Evolutionary conservation across 1,140 invertebrate genomes (phyloP).

Genomic region (Drosophila athabasca): DNA sequence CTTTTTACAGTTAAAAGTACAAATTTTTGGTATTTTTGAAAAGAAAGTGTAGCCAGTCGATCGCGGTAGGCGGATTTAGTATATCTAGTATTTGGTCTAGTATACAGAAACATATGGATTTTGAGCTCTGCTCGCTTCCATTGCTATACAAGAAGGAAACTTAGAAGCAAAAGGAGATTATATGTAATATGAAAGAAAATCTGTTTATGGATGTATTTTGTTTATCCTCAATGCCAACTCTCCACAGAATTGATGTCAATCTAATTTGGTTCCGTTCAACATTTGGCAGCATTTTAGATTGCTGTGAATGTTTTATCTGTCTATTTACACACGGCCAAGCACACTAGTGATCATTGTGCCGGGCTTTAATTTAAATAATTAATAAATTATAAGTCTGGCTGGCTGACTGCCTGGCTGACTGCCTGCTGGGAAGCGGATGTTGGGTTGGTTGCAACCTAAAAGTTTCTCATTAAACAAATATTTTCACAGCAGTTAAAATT

Average conservation of each 20-base stretch:
- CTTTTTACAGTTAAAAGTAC: too few species aligned
- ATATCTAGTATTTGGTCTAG: too few species aligned
- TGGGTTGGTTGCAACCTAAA: slow-evolving; percentile 40
- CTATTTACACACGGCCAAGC: slow-evolving; percentile 42
- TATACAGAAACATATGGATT: too few species aligned
- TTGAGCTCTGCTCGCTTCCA: too few species aligned
- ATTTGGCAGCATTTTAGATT: slow-evolving; percentile 11
- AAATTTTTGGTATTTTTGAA: too few species aligned
- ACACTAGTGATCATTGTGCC: slow-evolving; percentile 10
- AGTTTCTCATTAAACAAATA: slow-evolving; percentile 82
- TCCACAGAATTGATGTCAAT: slow-evolving; percentile 23
- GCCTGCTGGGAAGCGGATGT: slow-evolving; percentile 16
- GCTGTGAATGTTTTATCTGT: slow-evolving; percentile 31
- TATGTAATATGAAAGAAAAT: neutral
- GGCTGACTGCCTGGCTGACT: slow-evolving; percentile 5
- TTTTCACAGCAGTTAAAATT: slow-evolving; percentile 80
- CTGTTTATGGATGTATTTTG: neutral
- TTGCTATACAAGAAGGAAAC: neutral
- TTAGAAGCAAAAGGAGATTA: neutral
- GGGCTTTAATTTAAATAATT: slow-evolving; percentile 75
- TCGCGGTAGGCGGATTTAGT: too few species aligned
- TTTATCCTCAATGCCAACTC: neutral
- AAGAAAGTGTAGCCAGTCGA: too few species aligned
- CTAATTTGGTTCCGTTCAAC: slow-evolving; percentile 18
- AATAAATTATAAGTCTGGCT: slow-evolving; percentile 70